Percentiles rank a stretch among this genome's conserved stretches.
phyloP scores from a whole-genome alignment of 2,888 invertebrate genomes.

The Drosophila mettleri region DNA sequence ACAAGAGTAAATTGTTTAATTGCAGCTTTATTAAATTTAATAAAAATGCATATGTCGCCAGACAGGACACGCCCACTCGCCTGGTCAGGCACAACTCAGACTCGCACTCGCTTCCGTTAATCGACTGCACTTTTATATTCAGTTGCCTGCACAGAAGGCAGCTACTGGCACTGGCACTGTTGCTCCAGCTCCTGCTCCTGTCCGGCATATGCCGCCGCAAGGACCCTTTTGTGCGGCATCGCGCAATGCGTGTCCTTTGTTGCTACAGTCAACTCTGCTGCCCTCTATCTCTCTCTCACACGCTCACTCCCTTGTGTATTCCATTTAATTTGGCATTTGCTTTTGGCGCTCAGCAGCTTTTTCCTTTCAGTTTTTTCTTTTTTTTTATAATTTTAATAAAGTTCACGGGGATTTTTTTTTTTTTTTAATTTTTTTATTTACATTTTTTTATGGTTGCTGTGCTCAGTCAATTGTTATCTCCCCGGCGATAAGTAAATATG shows the following conservation, averaged over 20 bases:
- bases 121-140: conserved; percentile 79
- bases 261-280: conserved; percentile 53
- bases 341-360: conserved; percentile 38
- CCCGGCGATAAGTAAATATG: conserved; percentile 71
- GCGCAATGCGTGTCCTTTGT: conserved; percentile 67
- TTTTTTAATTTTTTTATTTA: conserved; percentile 28
- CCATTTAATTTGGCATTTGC: conserved; percentile 74
- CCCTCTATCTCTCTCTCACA: not conserved
- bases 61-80: conserved; percentile 57
- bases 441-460: not conserved
- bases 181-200: not conserved
- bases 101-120: conserved; percentile 59
- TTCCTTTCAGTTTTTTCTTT: conserved; percentile 26
- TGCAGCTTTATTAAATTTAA: conserved; percentile 78
- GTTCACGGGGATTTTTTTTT: conserved; percentile 66
- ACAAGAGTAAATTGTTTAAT: conserved; percentile 66
- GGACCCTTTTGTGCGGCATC: conserved; percentile 36
- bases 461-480: conserved; percentile 75
- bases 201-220: conserved; percentile 43
- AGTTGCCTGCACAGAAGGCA: conserved; percentile 57
- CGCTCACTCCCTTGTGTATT: conserved; percentile 50
- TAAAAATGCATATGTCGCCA: conserved; percentile 71
- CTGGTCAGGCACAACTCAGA: conserved; percentile 33
- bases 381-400: conserved; percentile 74
- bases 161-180: not conserved